Base-by-base conservation (phyloP, 2,113 vertebrate species). In the Corvus hawaiiensis region DNA sequence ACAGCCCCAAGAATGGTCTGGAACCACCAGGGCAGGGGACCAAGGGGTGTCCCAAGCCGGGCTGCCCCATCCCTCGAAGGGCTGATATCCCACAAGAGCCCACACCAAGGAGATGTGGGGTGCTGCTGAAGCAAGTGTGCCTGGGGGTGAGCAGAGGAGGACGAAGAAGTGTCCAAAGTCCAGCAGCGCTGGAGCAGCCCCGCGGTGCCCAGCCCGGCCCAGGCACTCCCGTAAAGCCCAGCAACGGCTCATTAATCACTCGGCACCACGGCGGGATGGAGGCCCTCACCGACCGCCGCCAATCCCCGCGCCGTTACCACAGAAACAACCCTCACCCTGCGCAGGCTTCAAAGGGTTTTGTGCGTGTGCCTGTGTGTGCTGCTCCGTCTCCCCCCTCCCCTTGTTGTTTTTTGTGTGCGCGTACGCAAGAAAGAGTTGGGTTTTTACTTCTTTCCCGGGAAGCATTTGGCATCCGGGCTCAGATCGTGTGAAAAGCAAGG, bases 281-380 rank as follows among this genome's bases (percentile, higher is more conserved):
- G 95, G 94, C 96, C 97, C 96, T 91, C 76, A 37, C 93, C 79
- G 23, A 67, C 91, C 62, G 56, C 96, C 85, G 75, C 98, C 98
- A 97, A 97, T 98, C 97, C 95, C 95, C 51, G 84, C 67, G 84
- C 94, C 41, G 98, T 99, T 98, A 97, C 98, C 97, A 90, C 96
- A 97, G 98, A 98, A 98, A 99, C 98, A 98, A 98, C 98, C 98
- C 98, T 97, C 97, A 96, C 97, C 98, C 98, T 98, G 97, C 66
- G 68, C 95, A 97, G 96, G 96, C 97, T 97, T 96, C 97, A 96
- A 94, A 97, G 98, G 97, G 95, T 97, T 97, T 92, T 95, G 97
- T 97, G 68, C 58, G 46, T 90, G 94, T 96, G 89, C 68, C 84
- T 90, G 95, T 96, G 95, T 93, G 91, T 11, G 94, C 88, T 86